Evolutionary conservation across 2,113 vertebrate genomes (phyloP).

Genomic region (Labrus mixtus): DNA sequence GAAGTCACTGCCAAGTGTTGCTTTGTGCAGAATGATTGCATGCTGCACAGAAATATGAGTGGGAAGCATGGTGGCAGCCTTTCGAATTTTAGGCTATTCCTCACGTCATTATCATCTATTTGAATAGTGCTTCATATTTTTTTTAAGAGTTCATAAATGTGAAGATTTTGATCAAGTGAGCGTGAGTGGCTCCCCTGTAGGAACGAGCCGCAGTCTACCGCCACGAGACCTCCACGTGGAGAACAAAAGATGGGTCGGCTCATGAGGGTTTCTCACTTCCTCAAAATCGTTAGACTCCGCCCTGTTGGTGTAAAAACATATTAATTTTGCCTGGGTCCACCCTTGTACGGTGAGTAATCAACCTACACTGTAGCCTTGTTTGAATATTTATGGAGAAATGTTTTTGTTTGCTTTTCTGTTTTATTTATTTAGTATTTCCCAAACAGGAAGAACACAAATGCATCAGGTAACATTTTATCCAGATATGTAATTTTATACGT

Average conservation of each 20-base stretch:
- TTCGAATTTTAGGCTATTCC: no score
- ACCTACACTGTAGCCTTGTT: fast-evolving
- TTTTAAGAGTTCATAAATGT: no score
- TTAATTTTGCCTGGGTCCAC: neutral
- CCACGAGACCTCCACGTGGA: constrained; percentile 56
- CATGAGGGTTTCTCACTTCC: constrained; percentile 47
- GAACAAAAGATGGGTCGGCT: constrained; percentile 5
- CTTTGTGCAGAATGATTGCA: neutral
- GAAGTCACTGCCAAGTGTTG: neutral
- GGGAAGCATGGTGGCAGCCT: neutral
- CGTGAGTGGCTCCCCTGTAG: neutral
- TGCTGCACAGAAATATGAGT: neutral
- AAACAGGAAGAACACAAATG: no score
- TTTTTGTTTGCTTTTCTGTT: neutral
- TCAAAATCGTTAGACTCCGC: constrained; percentile 44
- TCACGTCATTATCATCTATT: no score
- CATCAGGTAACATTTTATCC: no score
- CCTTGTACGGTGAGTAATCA: neutral
- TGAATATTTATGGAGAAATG: neutral
- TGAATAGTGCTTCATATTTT: no score
- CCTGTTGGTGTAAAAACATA: constrained; percentile 1
- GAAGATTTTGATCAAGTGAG: neutral
- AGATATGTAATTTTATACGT: no score
- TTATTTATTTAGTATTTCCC: no score
- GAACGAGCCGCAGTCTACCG: constrained; percentile 3